phyloP scores from a whole-genome alignment of 2,888 invertebrate species.

The Drosophila diplacantha region DNA sequence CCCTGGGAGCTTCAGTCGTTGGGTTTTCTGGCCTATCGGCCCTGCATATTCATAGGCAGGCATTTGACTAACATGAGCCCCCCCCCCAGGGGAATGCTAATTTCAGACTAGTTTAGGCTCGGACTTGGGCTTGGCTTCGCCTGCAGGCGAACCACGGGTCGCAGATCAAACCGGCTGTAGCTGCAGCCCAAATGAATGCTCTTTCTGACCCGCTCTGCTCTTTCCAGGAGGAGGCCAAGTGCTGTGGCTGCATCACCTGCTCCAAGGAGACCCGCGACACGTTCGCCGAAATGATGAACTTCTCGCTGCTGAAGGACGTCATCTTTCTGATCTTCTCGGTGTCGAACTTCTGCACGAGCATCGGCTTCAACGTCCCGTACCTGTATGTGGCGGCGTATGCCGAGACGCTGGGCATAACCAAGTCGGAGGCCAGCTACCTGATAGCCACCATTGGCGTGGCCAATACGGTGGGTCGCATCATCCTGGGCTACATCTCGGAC shows the following conservation, averaged over 20 bases:
- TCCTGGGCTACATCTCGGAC: slow-evolving; percentile 91
- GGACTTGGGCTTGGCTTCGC: slow-evolving; percentile 1
- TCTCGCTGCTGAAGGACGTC: slow-evolving; percentile 89
- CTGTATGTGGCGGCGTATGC: slow-evolving; percentile 90
- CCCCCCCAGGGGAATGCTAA: slow-evolving; percentile 1
- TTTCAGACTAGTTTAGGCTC: background rate
- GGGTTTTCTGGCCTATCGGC: slow-evolving; percentile 8
- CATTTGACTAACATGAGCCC: slow-evolving; percentile 35
- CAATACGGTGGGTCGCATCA: slow-evolving; percentile 92
- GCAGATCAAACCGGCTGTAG: background rate
- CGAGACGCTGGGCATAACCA: slow-evolving; percentile 80
- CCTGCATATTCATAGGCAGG: slow-evolving; percentile 6
- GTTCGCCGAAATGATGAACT: slow-evolving; percentile 89
- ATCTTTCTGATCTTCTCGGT: slow-evolving; percentile 93
- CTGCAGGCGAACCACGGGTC: background rate
- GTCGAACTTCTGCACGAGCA: slow-evolving; percentile 92
- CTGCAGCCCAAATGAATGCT: no score
- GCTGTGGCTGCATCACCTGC: slow-evolving; percentile 82
- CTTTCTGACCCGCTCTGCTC: background rate
- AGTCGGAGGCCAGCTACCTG: slow-evolving; percentile 83
- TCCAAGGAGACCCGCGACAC: slow-evolving; percentile 85
- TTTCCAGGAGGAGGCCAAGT: slow-evolving; percentile 73
- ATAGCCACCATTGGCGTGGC: slow-evolving; percentile 90
- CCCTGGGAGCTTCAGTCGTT: no score
- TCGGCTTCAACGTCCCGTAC: slow-evolving; percentile 96